phyloP scores from a whole-genome alignment of 2,797 vertebrate species.

The Octomys mimax region DNA sequence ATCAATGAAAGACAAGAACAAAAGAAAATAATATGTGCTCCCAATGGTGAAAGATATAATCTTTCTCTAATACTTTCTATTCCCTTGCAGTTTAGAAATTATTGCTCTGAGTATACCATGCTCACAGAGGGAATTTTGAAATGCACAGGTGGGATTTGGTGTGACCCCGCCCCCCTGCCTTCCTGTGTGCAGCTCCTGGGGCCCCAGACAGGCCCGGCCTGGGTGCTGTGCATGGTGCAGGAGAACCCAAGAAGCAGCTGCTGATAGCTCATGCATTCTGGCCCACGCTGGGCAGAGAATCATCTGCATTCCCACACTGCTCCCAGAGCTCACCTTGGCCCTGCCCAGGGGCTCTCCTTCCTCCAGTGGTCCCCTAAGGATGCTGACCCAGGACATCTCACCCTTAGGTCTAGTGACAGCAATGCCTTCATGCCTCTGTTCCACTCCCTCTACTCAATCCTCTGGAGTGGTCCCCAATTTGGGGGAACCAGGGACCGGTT shows the following conservation, averaged over 20 bases:
- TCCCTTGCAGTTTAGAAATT: not conserved
- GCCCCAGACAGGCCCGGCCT: rapidly evolving
- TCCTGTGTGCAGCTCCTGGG: not conserved
- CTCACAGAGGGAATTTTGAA: not conserved
- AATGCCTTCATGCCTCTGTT: too few species aligned
- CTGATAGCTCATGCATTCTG: rapidly evolving
- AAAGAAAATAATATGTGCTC: not conserved
- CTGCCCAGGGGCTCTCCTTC: not conserved
- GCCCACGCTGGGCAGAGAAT: not conserved
- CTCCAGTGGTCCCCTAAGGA: not conserved
- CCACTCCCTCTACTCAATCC: not conserved
- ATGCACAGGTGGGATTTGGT: not conserved
- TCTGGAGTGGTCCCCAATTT: not conserved
- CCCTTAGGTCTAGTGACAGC: not conserved
- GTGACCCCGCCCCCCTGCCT: rapidly evolving
- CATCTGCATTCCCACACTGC: rapidly evolving
- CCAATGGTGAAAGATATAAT: not conserved
- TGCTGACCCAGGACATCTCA: not conserved
- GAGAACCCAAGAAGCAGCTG: not conserved
- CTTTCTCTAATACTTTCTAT: not conserved
- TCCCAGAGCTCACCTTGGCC: rapidly evolving
- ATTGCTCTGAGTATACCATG: not conserved
- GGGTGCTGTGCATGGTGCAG: rapidly evolving
- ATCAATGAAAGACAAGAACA: not conserved
- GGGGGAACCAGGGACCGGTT: not conserved